Conservation (phyloP, 1,140 invertebrate species). For the Hypothenemus hampei region DNA sequence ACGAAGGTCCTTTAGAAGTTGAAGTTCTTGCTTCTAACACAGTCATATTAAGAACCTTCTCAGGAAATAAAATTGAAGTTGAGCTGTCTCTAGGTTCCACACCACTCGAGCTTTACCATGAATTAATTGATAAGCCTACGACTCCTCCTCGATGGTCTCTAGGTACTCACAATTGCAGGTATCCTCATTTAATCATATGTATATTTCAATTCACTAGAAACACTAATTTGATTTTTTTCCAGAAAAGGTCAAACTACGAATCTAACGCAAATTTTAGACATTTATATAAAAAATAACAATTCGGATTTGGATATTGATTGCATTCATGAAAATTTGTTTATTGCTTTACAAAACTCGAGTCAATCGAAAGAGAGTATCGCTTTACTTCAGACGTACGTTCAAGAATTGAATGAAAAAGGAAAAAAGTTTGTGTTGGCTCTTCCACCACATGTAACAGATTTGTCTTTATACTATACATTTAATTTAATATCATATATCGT, state of each 20-base stretch:
- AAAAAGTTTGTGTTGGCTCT: conserved; percentile 30
- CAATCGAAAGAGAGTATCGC: background rate
- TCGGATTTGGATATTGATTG: conserved; percentile 36
- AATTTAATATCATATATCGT: too few species aligned
- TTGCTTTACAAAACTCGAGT: conserved; percentile 10
- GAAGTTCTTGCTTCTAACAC: conserved; percentile 39
- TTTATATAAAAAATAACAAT: conserved; percentile 17
- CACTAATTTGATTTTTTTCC: conserved; percentile 3
- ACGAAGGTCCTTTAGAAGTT: conserved; percentile 41
- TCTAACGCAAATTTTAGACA: conserved; percentile 22
- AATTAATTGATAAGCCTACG: conserved; percentile 6
- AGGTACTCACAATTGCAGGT: conserved; percentile 44
- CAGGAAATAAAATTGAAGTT: conserved; percentile 31
- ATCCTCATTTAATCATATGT: too few species aligned
- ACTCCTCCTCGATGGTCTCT: conserved; percentile 36
- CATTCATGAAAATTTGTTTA: conserved; percentile 40
- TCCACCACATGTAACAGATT: conserved; percentile 40
- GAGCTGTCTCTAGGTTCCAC: conserved; percentile 38
- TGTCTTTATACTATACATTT: background rate
- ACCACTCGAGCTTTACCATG: conserved; percentile 33
- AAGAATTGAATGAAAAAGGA: background rate
- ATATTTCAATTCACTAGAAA: background rate
- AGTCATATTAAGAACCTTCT: conserved; percentile 36
- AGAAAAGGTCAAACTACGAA: conserved; percentile 21
- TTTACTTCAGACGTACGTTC: conserved; percentile 4